Evolutionary conservation across 2,888 invertebrate genomes (phyloP).

Genomic region (Ptychoptera contaminata): DNA sequence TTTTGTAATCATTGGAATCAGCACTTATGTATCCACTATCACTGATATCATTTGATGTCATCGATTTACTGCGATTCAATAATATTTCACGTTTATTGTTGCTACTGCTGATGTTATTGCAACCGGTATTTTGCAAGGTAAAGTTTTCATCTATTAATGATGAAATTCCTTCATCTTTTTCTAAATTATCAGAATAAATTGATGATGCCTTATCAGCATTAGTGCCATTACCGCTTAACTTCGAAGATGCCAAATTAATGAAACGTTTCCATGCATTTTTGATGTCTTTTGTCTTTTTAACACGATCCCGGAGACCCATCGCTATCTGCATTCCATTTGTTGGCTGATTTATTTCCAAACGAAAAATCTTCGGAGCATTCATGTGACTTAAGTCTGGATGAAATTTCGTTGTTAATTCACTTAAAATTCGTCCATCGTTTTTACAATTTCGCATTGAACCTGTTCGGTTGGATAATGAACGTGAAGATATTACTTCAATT

Average conservation of each 20-base stretch:
- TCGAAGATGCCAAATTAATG: slow-evolving; percentile 29
- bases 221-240: slow-evolving; percentile 20
- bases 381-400: slow-evolving; percentile 9
- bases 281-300: slow-evolving; percentile 30
- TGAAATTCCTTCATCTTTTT: slow-evolving; percentile 24
- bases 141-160: slow-evolving; percentile 21
- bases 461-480: slow-evolving; percentile 19
- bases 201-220: slow-evolving; percentile 9
- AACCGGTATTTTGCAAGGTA: neutral
- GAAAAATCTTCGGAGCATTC: slow-evolving; percentile 22
- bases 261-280: slow-evolving; percentile 32
- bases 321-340: slow-evolving; percentile 32
- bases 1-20: slow-evolving; percentile 49
- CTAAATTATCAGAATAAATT: slow-evolving; percentile 6
- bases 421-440: neutral
- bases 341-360: slow-evolving; percentile 25
- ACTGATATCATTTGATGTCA: slow-evolving; percentile 7
- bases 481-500: slow-evolving; percentile 25
- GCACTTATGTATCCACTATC: slow-evolving; percentile 79
- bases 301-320: slow-evolving; percentile 28
- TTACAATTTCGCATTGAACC: neutral
- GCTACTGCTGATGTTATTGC: neutral
- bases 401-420: neutral
- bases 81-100: neutral
- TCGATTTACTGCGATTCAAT: slow-evolving; percentile 2